These are phyloP conservation scores for Leuctra nigra DNA, from an alignment of 2,888 invertebrate genomes.

Conservation along the genomic window DNA sequence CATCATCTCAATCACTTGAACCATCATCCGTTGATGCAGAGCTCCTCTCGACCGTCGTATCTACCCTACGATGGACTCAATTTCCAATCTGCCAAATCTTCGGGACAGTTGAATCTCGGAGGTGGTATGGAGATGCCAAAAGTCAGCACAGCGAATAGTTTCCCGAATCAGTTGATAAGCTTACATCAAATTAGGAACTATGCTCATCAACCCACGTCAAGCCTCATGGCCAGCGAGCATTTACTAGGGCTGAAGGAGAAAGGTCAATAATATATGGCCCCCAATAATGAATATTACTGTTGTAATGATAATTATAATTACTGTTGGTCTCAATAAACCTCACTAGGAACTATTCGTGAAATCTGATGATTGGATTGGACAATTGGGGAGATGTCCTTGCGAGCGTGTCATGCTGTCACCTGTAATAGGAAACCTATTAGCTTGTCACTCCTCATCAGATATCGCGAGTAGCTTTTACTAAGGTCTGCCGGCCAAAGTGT, in stretches of 20 bases:
- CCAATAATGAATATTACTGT: constrained; percentile 19
- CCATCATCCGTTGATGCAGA: constrained; percentile 36
- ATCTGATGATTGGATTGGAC: too few species aligned
- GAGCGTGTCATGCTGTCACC: too few species aligned
- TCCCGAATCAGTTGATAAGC: constrained; percentile 91
- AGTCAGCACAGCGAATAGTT: constrained; percentile 54
- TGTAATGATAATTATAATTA: constrained; percentile 23
- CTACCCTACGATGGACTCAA: constrained; percentile 86
- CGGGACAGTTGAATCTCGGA: constrained; percentile 33
- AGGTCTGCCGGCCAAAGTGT: too few species aligned
- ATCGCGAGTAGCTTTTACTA: too few species aligned
- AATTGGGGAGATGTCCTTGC: too few species aligned
- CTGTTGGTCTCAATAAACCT: constrained; percentile 28
- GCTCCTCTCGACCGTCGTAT: constrained; percentile 48
- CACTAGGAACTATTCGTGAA: too few species aligned
- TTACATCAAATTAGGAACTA: constrained; percentile 95
- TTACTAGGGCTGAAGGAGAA: constrained; percentile 36
- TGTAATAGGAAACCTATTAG: too few species aligned
- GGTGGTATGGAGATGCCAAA: constrained; percentile 45
- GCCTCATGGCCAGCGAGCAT: constrained; percentile 63
- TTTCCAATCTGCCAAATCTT: constrained; percentile 49
- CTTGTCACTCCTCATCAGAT: too few species aligned
- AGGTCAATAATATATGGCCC: constrained; percentile 29
- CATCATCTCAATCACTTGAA: constrained; percentile 55
- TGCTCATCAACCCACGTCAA: constrained; percentile 76